Conservation (phyloP, 2,113 vertebrate genomes). For the Chaenocephalus aceratus region DNA sequence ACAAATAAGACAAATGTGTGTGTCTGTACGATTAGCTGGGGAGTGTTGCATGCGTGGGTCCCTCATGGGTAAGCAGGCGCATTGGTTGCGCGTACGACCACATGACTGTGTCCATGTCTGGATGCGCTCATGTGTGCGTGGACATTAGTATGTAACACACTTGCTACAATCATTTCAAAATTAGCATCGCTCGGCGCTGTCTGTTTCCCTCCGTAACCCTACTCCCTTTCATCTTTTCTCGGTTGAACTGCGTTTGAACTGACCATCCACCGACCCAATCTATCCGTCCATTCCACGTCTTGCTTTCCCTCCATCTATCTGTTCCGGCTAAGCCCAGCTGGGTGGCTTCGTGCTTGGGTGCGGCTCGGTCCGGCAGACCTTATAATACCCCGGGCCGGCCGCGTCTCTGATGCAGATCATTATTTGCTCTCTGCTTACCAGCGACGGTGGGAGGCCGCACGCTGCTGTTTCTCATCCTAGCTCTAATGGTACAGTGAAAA, state of each 20-base stretch:
- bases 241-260: constrained; percentile 74
- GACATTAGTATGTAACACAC: constrained; percentile 32
- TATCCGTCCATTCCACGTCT: constrained; percentile 23
- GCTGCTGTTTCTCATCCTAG: constrained; percentile 75
- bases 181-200: constrained; percentile 36
- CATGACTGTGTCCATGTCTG: constrained; percentile 20
- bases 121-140: neutral
- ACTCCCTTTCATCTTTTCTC: constrained; percentile 65
- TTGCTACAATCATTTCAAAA: constrained; percentile 52
- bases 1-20: constrained; percentile 56
- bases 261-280: constrained; percentile 54
- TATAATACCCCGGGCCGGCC: constrained; percentile 57
- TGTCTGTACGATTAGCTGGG: neutral
- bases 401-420: constrained; percentile 71
- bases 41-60: neutral
- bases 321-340: constrained; percentile 58
- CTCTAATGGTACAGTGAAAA: constrained; percentile 77
- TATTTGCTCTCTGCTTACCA: constrained; percentile 74
- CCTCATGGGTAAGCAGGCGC: constrained; percentile 8
- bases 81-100: constrained; percentile 6
- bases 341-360: constrained; percentile 60
- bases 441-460: constrained; percentile 61
- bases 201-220: constrained; percentile 50
- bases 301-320: constrained; percentile 41
- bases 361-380: constrained; percentile 65